Conservation (phyloP, 2,888 invertebrate species). For the Molanna angustata region DNA sequence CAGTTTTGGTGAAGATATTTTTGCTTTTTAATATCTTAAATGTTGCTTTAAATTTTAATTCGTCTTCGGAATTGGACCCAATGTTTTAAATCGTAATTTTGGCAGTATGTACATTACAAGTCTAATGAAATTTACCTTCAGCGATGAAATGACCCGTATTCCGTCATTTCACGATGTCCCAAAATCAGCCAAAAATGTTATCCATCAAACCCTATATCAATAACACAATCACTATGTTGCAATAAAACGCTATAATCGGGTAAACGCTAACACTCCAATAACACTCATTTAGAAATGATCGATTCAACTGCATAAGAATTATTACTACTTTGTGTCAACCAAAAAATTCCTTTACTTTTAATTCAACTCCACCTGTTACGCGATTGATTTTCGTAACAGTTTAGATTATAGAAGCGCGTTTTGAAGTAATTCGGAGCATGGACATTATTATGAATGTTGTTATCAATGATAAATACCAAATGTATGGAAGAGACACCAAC, state of each 20-base stretch:
- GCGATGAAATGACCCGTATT: too few relatives aligned
- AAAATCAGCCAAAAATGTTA: too few relatives aligned
- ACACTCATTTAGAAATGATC: slow-evolving; percentile 19
- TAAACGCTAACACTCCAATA: slow-evolving; percentile 13
- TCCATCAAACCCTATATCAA: background rate
- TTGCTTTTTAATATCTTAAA: too few relatives aligned
- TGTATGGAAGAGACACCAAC: slow-evolving; percentile 14
- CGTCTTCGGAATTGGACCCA: too few relatives aligned
- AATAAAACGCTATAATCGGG: background rate
- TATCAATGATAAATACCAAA: slow-evolving; percentile 2
- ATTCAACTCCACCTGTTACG: slow-evolving; percentile 14
- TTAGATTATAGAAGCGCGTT: background rate
- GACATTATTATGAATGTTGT: background rate
- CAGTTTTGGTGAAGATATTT: too few relatives aligned
- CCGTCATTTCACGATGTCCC: too few relatives aligned
- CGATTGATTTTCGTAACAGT: too few relatives aligned
- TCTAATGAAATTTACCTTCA: too few relatives aligned
- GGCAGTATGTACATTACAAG: too few relatives aligned
- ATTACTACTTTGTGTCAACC: too few relatives aligned
- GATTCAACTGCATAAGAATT: slow-evolving; percentile 7
- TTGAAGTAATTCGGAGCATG: background rate
- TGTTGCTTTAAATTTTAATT: too few relatives aligned
- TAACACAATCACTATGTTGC: background rate
- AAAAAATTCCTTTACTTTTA: slow-evolving; percentile 12
- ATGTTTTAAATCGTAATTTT: too few relatives aligned